phyloP scores from a whole-genome alignment of 2,888 invertebrate species.

The Stenodera caucasica region DNA sequence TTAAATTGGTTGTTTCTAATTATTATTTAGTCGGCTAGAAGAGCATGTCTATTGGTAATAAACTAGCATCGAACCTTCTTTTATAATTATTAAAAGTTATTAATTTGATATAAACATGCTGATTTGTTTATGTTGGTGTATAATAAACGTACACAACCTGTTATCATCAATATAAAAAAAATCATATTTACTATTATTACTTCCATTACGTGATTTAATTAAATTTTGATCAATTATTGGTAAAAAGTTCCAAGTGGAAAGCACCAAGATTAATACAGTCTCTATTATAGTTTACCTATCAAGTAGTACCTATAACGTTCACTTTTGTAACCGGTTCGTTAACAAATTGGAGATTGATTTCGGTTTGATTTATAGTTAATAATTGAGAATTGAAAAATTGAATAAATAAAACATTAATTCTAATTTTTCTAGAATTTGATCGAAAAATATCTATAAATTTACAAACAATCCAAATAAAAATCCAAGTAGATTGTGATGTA shows the following conservation, averaged over 20 bases:
- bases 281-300: neutral
- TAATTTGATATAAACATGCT: conserved; percentile 29
- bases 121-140: conserved; percentile 13
- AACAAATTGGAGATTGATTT: conserved; percentile 34
- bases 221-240: too few species aligned
- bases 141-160: neutral
- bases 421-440: neutral
- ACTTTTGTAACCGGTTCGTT: conserved; percentile 29
- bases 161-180: neutral
- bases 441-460: neutral
- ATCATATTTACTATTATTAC: neutral
- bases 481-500: conserved; percentile 4
- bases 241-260: too few species aligned
- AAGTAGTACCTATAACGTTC: conserved; percentile 17
- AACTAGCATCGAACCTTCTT: conserved; percentile 24
- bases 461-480: neutral
- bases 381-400: conserved; percentile 2
- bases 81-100: conserved; percentile 32
- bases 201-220: neutral
- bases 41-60: conserved; percentile 32
- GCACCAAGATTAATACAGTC: neutral
- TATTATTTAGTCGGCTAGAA: conserved; percentile 35
- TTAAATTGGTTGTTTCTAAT: conserved; percentile 25
- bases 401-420: neutral
- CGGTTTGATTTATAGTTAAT: conserved; percentile 34